A percentile compares a stretch with the other conserved stretches of the same genome.
Evolutionary conservation across 2,888 invertebrate species (phyloP).

Genomic region (Thelaira solivaga): DNA sequence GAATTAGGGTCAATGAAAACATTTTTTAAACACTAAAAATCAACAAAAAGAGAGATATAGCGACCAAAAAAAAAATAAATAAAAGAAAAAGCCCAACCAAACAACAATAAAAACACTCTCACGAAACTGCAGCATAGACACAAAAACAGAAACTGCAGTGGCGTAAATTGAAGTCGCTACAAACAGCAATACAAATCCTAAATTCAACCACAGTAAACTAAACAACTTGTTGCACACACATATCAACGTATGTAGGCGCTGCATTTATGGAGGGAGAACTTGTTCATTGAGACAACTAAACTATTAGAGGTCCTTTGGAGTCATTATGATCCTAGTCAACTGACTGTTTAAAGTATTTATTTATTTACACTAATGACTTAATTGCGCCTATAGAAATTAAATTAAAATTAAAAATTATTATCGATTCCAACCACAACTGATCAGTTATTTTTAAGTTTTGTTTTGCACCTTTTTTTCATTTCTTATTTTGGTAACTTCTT

Average conservation of each 20-base stretch:
- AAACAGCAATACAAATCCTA: conserved; percentile 22
- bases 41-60: neutral
- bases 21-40: conserved; percentile 22
- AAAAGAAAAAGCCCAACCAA: conserved; percentile 27
- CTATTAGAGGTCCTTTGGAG: too few relatives aligned
- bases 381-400: conserved; percentile 2
- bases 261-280: too few relatives aligned
- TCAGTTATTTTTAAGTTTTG: too few relatives aligned
- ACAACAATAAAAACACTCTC: neutral
- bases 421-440: conserved; percentile 1
- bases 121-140: neutral
- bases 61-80: neutral
- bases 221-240: conserved; percentile 57
- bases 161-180: conserved; percentile 1
- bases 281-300: too few relatives aligned
- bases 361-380: conserved; percentile 1
- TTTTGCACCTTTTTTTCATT: neutral
- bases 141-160: conserved; percentile 1
- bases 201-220: conserved; percentile 5
- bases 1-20: conserved; percentile 62
- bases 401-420: neutral
- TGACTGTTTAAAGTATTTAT: too few relatives aligned
- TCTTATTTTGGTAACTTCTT: conserved; percentile 22
- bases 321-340: too few relatives aligned
- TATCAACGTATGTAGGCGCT: too few relatives aligned